These are phyloP conservation scores for Panopea generosa DNA, from an alignment of 2,888 invertebrate species.

Conservation along the genomic window DNA sequence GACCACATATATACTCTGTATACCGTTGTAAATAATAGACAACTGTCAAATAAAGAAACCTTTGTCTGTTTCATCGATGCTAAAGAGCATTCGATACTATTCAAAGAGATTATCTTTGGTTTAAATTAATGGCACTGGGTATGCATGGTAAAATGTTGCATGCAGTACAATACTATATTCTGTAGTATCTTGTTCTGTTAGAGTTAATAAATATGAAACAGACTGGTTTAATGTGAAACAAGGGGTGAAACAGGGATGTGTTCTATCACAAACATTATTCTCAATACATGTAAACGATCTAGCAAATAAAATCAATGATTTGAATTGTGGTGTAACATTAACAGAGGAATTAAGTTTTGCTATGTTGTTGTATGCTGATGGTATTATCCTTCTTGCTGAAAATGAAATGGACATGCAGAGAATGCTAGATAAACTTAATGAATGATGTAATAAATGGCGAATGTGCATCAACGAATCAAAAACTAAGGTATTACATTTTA, in stretches of 20 bases:
- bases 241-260: constrained; percentile 46
- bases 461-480: constrained; percentile 25
- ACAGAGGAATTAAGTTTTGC: not conserved
- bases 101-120: constrained; percentile 27
- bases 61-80: constrained; percentile 34
- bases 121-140: constrained; percentile 15
- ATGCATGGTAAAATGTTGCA: constrained; percentile 33
- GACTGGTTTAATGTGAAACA: constrained; percentile 22
- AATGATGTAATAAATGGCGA: constrained; percentile 33
- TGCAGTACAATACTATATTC: constrained; percentile 34
- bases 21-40: constrained; percentile 28
- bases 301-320: constrained; percentile 12
- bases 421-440: constrained; percentile 19
- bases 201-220: constrained; percentile 17
- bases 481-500: constrained; percentile 34
- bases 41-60: constrained; percentile 7
- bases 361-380: constrained; percentile 39
- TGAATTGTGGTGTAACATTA: constrained; percentile 17
- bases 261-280: constrained; percentile 31
- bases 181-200: constrained; percentile 3
- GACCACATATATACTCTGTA: constrained; percentile 34
- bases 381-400: constrained; percentile 32
- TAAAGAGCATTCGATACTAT: constrained; percentile 44
- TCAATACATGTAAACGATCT: constrained; percentile 40
- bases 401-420: constrained; percentile 19